Evolutionary conservation across 2,888 invertebrate genomes (phyloP).

Genomic region (Dolomedes plantarius): DNA sequence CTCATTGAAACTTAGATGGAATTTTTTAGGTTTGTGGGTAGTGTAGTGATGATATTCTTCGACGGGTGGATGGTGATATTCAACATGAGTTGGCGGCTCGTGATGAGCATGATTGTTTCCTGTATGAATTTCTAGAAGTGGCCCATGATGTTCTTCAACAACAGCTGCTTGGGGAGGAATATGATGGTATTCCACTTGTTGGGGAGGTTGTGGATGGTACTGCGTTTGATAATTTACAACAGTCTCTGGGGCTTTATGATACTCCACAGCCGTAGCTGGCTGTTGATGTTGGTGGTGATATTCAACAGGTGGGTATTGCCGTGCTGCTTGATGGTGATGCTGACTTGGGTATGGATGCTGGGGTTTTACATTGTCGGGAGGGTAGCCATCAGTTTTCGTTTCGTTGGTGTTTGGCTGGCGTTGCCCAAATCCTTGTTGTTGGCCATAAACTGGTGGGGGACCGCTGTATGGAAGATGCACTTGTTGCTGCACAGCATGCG

Average conservation of each 20-base stretch:
- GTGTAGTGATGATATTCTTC: conserved; percentile 35
- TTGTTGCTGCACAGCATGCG: background rate
- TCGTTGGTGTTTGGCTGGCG: conserved; percentile 41
- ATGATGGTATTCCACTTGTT: conserved; percentile 49
- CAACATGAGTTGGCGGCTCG: conserved; percentile 21
- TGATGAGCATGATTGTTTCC: conserved; percentile 32
- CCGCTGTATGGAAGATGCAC: conserved; percentile 41
- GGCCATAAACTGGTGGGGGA: conserved; percentile 50
- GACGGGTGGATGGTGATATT: conserved; percentile 48
- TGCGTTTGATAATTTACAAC: conserved; percentile 14
- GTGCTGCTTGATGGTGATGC: conserved; percentile 6
- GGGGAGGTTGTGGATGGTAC: conserved; percentile 23
- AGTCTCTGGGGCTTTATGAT: conserved; percentile 11
- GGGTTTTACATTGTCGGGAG: conserved; percentile 22
- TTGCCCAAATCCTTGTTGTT: conserved; percentile 62
- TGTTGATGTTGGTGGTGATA: conserved; percentile 18
- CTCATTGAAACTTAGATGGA: conserved; percentile 46
- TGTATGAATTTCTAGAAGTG: conserved; percentile 33
- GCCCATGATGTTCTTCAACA: conserved; percentile 45
- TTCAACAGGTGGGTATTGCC: conserved; percentile 12
- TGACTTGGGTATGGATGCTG: conserved; percentile 10
- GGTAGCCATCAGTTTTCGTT: conserved; percentile 45
- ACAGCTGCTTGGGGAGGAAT: conserved; percentile 23
- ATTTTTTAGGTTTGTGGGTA: conserved; percentile 46
- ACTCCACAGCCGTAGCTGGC: background rate